These are phyloP conservation scores for Axinella damicornis DNA, from an alignment of 37 sponge, comb jelly and placozoan species.

Conservation along the genomic window DNA sequence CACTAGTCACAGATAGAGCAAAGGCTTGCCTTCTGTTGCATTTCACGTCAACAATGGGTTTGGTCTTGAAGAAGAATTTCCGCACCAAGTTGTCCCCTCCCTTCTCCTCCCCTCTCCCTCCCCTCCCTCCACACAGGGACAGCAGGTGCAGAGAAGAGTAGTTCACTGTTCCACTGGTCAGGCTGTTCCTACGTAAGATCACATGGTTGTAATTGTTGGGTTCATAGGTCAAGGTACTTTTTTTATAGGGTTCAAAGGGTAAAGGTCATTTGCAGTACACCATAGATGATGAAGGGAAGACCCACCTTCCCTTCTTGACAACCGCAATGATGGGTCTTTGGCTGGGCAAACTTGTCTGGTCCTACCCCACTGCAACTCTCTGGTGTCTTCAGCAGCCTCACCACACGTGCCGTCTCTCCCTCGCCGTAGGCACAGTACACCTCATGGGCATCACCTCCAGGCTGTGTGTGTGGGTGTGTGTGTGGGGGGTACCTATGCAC, in stretches of 20 bases:
- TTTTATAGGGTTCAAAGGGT: too few species aligned
- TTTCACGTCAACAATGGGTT: slow-evolving; percentile 42
- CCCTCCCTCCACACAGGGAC: slow-evolving; percentile 16
- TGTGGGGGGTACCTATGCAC: too few species aligned
- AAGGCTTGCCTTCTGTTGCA: slow-evolving; percentile 51
- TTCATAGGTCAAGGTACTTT: too few species aligned
- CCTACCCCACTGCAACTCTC: slow-evolving; percentile 2
- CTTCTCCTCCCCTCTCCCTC: neutral
- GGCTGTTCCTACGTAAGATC: neutral
- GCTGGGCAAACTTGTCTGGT: slow-evolving; percentile 49
- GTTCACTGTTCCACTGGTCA: slow-evolving; percentile 7
- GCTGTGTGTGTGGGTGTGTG: slow-evolving; percentile 10
- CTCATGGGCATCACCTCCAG: slow-evolving; percentile 80
- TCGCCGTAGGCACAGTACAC: slow-evolving; percentile 57
- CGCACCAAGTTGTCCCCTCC: slow-evolving; percentile 17
- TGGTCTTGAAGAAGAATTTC: slow-evolving; percentile 58
- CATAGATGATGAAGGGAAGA: too few species aligned
- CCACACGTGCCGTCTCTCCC: slow-evolving; percentile 60
- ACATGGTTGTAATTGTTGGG: too few species aligned
- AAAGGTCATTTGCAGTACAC: too few species aligned
- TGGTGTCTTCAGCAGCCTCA: slow-evolving; percentile 71
- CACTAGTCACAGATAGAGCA: too few species aligned
- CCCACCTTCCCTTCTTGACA: slow-evolving; percentile 65
- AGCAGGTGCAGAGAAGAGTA: slow-evolving; percentile 49
- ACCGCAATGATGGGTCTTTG: slow-evolving; percentile 83